Evolutionary conservation across 2,888 invertebrate species (phyloP), one percentile per base, ranked within the genome.

Genomic region (Pseudococcus viburni): DNA sequence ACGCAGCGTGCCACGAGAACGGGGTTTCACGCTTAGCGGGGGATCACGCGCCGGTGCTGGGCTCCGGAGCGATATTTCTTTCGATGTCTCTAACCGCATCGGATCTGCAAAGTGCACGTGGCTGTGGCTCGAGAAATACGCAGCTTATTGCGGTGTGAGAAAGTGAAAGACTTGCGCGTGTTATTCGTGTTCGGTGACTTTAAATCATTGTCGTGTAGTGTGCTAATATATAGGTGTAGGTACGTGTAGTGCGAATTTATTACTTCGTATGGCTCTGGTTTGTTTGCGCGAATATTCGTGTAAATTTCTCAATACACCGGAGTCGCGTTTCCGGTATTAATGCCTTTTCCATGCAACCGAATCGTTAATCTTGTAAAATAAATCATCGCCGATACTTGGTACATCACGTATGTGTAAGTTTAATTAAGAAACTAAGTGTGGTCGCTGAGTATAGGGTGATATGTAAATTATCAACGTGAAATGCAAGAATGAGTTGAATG

Each of bases 211-310:
- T 12, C 7, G 59, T 17, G n/a, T 19, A 64, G 55, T 55, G 55
- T 55, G n/a, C n/a, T 55, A 7, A 55, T 51, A 15, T 59, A 59
- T 59, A 59, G 7, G 15, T 15, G n/a, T 59, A 59, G 7, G n/a
- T 59, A 55, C 55, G n/a, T n/a, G 55, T 15, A 55, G 55, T 55
- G 55, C 55, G 17, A 55, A 55, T 55, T 55, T 55, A 55, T 55
- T n/a, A 15, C 55, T n/a, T 1, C 6, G 55, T 55, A 55, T 22
- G 22, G 7, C 64, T 19, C 22, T 64, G 73, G n/a, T 19, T 64
- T 64, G 33, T 73, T 73, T 73, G 33, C 73, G 68, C 73, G 73
- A 73, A 73, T 73, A 73, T 73, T 33, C 73, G 73, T 17, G 73
- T 73, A 73, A 73, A 73, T 73, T 73, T 19, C 73, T 73, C 73